Conservation (phyloP, 1,140 invertebrate species). For the Armadillidium nasatum region DNA sequence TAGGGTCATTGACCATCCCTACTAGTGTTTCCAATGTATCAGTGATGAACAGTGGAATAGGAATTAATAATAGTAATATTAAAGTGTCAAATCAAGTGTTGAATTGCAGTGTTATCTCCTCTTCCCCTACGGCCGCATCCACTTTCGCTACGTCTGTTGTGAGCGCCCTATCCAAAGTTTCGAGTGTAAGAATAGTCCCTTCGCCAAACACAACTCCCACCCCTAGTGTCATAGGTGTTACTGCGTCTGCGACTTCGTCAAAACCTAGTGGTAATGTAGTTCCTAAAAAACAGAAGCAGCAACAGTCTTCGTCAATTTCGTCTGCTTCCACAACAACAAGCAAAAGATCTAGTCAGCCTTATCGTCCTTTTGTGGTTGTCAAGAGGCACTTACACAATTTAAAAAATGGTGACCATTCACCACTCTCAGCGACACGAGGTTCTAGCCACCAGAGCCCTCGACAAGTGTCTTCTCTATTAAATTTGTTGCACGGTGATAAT, state of each 20-base stretch:
- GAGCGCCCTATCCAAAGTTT: not conserved
- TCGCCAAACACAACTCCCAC: not conserved
- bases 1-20: not conserved
- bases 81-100: not conserved
- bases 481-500: not conserved
- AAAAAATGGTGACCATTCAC: not conserved
- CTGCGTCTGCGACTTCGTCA: not conserved
- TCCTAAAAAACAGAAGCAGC: not conserved
- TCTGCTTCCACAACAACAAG: not conserved
- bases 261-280: not conserved
- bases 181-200: not conserved
- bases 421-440: not conserved
- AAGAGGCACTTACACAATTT: not conserved
- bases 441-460: not conserved
- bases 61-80: not conserved
- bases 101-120: not conserved
- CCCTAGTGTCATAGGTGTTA: not conserved
- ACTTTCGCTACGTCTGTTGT: constrained; percentile 3
- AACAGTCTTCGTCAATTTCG: not conserved
- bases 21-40: not conserved
- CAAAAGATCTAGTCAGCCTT: not conserved
- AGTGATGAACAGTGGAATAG: not conserved
- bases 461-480: not conserved
- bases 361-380: not conserved
- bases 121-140: not conserved